A percentile compares a stretch with the other conserved stretches of the same genome.
phyloP scores from a whole-genome alignment of 2,888 invertebrate species.

The Perdita meconis region DNA sequence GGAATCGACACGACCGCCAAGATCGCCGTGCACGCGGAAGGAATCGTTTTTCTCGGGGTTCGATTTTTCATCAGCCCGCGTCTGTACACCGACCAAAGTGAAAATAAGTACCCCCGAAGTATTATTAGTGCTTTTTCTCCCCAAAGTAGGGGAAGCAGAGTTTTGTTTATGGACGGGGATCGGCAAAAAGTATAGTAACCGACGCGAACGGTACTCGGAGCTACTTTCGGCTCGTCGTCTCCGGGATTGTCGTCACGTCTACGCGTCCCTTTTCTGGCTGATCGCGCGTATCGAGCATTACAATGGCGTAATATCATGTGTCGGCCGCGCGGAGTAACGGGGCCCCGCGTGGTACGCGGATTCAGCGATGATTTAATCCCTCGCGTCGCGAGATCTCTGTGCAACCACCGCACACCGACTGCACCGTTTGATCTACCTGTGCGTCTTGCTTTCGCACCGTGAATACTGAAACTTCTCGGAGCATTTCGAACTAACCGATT shows the following conservation, averaged over 20 bases:
- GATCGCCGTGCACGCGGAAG: conserved; percentile 29
- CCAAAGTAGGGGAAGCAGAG: neutral
- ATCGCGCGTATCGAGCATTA: conserved; percentile 52
- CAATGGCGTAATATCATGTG: conserved; percentile 47
- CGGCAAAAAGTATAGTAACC: conserved; percentile 45
- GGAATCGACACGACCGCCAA: conserved; percentile 17
- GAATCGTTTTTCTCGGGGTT: conserved; percentile 26
- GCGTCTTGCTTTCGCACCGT: neutral
- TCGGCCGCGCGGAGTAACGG: conserved; percentile 46
- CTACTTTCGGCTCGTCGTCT: conserved; percentile 53
- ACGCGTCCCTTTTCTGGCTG: conserved; percentile 46
- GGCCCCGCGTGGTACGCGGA: conserved; percentile 7
- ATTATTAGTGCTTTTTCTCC: conserved; percentile 12
- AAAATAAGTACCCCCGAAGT: too few species aligned
- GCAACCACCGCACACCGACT: neutral
- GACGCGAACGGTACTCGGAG: conserved; percentile 51
- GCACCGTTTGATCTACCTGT: conserved; percentile 1
- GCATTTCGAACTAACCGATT: neutral
- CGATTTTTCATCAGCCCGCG: conserved; percentile 9
- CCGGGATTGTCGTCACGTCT: conserved; percentile 60
- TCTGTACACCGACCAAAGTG: conserved; percentile 6
- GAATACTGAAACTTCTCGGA: neutral
- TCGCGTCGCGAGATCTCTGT: neutral
- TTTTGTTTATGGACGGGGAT: conserved; percentile 24
- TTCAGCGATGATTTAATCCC: conserved; percentile 47